These are phyloP conservation scores for Micrasema longulum DNA, from an alignment of 1,140 invertebrate species.

Conservation along the genomic window DNA sequence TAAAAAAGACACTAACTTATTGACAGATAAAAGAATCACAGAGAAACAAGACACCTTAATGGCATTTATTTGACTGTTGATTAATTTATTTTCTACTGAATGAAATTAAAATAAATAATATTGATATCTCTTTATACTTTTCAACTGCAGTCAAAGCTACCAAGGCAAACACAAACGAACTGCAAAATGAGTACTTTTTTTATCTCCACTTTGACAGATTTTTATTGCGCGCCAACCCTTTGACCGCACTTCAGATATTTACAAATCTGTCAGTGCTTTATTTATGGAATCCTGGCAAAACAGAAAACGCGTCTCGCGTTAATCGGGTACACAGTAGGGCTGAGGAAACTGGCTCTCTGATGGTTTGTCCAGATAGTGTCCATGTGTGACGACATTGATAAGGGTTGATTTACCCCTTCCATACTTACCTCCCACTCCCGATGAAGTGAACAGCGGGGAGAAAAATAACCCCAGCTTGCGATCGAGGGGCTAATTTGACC, in stretches of 20 bases:
- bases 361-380: constrained; percentile 30
- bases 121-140: too few relatives aligned
- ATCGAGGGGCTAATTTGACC: constrained; percentile 19
- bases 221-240: too few relatives aligned
- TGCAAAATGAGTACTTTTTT: too few relatives aligned
- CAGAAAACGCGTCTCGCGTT: background rate
- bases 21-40: too few relatives aligned
- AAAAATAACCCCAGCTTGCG: background rate
- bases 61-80: too few relatives aligned
- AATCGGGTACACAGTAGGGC: constrained; percentile 16
- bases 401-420: constrained; percentile 15
- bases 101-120: too few relatives aligned
- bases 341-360: constrained; percentile 12
- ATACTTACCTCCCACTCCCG: background rate
- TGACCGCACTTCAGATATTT: background rate
- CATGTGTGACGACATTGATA: constrained; percentile 38
- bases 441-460: constrained; percentile 4
- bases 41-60: too few relatives aligned
- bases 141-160: too few relatives aligned
- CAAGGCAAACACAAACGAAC: too few relatives aligned
- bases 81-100: too few relatives aligned
- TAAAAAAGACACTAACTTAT: too few relatives aligned
- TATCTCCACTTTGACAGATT: too few relatives aligned
- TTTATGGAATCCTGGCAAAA: constrained; percentile 4
- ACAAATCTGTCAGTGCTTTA: constrained; percentile 9